A percentile compares a stretch with the other conserved stretches of the same genome.
Evolutionary conservation across 2,797 vertebrate species (phyloP).

Genomic region (Argya squamiceps): DNA sequence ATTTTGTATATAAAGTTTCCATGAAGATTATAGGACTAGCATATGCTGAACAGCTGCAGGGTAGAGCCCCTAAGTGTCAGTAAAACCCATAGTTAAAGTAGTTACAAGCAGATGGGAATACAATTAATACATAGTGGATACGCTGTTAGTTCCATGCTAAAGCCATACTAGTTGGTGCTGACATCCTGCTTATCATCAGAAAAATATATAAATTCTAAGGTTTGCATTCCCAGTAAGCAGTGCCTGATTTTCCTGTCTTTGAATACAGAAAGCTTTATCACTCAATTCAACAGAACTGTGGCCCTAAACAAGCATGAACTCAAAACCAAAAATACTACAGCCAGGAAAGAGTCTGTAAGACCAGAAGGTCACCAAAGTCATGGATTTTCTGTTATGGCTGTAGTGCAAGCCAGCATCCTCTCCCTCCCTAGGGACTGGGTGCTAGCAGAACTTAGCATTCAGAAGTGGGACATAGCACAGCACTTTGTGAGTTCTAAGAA

Average conservation of each 20-base stretch:
- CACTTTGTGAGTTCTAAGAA: background rate
- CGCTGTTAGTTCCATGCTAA: background rate
- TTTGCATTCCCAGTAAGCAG: background rate
- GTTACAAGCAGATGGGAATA: slow-evolving; percentile 47
- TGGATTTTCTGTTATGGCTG: background rate
- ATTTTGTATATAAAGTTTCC: background rate
- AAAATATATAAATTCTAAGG: background rate
- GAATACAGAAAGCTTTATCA: background rate
- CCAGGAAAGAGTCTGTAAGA: background rate
- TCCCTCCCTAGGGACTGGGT: background rate
- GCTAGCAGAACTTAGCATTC: background rate
- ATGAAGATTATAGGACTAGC: slow-evolving; percentile 7
- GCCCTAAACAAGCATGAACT: background rate
- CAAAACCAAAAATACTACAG: background rate
- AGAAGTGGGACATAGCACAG: background rate
- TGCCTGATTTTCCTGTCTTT: background rate
- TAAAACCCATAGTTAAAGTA: slow-evolving; percentile 32
- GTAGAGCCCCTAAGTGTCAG: background rate
- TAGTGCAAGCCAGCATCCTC: background rate
- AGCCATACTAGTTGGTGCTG: background rate
- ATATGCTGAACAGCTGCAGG: slow-evolving; percentile 51
- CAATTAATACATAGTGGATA: background rate
- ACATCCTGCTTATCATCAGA: background rate
- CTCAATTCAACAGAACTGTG: background rate
- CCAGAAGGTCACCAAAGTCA: background rate